These are phyloP conservation scores for Neoscelio sp. DNA, from an alignment of 2,888 invertebrate species.

Conservation along the genomic window DNA sequence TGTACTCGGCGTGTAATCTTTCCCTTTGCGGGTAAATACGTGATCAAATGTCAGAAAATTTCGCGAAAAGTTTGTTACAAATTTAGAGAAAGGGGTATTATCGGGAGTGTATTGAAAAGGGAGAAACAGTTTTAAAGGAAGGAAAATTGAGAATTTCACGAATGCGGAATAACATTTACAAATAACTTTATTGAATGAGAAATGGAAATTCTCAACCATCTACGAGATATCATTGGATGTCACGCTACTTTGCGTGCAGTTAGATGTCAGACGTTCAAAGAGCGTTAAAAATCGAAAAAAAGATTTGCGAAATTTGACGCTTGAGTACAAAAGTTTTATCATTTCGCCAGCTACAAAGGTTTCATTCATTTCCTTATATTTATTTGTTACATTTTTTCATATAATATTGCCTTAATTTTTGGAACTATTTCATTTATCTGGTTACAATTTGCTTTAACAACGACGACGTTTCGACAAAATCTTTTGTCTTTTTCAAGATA, in stretches of 20 bases:
- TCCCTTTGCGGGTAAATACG: constrained; percentile 17
- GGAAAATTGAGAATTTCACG: constrained; percentile 1
- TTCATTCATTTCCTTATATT: no score
- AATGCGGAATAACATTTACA: constrained; percentile 2
- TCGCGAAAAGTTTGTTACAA: constrained; percentile 4
- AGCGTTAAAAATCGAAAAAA: background rate
- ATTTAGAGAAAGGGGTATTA: constrained; percentile 2
- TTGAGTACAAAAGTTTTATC: no score
- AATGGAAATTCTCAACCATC: background rate
- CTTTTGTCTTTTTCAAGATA: no score
- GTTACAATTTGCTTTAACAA: no score
- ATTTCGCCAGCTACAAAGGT: no score
- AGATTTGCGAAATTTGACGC: background rate
- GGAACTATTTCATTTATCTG: no score
- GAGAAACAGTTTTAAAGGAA: background rate
- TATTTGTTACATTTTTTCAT: no score
- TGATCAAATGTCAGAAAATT: constrained; percentile 19
- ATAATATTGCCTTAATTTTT: no score
- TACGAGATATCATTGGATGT: background rate
- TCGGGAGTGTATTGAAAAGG: background rate
- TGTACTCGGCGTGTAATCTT: constrained; percentile 11
- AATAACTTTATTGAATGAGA: constrained; percentile 7
- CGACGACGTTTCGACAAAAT: no score
- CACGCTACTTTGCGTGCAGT: background rate
- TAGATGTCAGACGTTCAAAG: background rate